These are phyloP conservation scores for Ectropis crepuscularia DNA, from an alignment of 2,888 invertebrate genomes.

Conservation along the genomic window DNA sequence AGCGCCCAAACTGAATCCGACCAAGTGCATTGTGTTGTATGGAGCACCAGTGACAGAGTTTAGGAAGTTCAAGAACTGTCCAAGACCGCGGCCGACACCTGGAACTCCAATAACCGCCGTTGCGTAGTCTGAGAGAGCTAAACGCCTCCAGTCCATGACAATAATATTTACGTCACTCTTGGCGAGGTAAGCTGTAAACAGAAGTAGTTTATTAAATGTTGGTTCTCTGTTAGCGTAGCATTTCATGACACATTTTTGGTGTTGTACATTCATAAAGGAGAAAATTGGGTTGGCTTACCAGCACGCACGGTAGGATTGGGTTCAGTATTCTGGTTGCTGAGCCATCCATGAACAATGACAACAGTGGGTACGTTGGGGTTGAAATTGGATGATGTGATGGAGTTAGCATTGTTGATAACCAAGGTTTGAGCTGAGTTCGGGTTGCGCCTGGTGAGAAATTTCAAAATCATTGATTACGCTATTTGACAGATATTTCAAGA, in stretches of 20 bases:
- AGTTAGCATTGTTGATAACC: constrained; percentile 50
- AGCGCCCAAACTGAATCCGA: constrained; percentile 65
- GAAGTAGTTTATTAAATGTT: background rate
- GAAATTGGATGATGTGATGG: constrained; percentile 60
- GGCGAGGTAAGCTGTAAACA: constrained; percentile 33
- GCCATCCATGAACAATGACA: constrained; percentile 66
- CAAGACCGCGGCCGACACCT: constrained; percentile 55
- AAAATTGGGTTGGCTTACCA: constrained; percentile 44
- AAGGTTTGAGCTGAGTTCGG: constrained; percentile 47
- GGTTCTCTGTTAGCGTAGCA: background rate
- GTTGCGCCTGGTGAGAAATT: constrained; percentile 49
- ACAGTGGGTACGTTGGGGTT: constrained; percentile 52
- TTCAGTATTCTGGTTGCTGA: constrained; percentile 52
- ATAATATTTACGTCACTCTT: constrained; percentile 59
- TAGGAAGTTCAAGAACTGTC: constrained; percentile 56
- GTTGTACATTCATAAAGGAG: background rate
- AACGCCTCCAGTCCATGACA: constrained; percentile 58
- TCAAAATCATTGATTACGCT: background rate
- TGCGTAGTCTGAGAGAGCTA: constrained; percentile 53
- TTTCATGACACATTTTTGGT: background rate
- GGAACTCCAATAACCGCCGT: constrained; percentile 58
- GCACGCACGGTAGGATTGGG: constrained; percentile 55
- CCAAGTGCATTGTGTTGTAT: constrained; percentile 53
- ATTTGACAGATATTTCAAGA: too few relatives aligned
- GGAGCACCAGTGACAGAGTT: constrained; percentile 47